A percentile compares a stretch with the other conserved stretches of the same genome.
These are phyloP conservation scores for Spinus pinus DNA, from an alignment of 2,797 vertebrate genomes.

Conservation along the genomic window DNA sequence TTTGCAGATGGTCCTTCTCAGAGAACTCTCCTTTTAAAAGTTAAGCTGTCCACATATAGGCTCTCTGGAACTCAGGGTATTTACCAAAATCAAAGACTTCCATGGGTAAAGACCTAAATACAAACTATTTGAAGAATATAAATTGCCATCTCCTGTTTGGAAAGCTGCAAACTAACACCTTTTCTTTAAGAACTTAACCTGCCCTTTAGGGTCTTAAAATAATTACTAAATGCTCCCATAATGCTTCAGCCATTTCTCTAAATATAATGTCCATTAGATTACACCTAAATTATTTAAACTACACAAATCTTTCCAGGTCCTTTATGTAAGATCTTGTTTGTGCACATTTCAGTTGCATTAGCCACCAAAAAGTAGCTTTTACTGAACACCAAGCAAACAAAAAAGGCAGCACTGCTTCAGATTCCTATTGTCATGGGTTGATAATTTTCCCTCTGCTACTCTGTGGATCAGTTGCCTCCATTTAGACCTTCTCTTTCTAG, in stretches of 20 bases:
- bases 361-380: background rate
- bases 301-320: background rate
- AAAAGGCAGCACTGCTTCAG: background rate
- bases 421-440: background rate
- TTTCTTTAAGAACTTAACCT: background rate
- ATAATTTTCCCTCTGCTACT: background rate
- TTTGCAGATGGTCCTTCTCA: background rate
- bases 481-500: background rate
- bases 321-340: background rate
- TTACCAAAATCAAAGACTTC: background rate
- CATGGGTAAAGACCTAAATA: background rate
- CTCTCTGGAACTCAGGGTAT: background rate
- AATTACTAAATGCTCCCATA: background rate
- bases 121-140: background rate
- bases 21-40: background rate
- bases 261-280: background rate
- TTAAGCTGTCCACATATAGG: background rate
- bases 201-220: background rate
- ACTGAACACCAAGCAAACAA: background rate
- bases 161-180: background rate
- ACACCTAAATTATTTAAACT: background rate
- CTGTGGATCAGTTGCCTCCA: background rate
- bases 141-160: background rate
- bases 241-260: background rate
- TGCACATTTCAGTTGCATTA: background rate